Evolutionary conservation across 92 coral and sea anemone genomes (phyloP), one percentile per base, ranked within the genome.

Genomic region (Porites divaricata): DNA sequence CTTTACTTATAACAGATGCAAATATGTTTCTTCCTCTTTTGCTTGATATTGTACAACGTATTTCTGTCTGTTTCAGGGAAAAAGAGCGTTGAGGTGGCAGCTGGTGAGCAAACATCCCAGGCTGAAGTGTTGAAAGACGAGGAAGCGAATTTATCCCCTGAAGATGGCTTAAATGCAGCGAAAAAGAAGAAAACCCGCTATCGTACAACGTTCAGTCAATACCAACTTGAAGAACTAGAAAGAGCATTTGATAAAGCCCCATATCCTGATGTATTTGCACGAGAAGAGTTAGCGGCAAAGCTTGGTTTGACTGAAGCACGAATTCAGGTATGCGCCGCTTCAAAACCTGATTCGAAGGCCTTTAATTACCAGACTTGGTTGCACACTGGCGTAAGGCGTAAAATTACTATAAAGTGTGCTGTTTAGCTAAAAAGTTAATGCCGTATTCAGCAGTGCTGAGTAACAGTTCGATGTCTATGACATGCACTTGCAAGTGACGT

Each of bases 211-310:
- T 97, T 97, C 70, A 95, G 98, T 57, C 98, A 95, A 63, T 97
- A 88, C 84, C 99, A 97, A 84, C 92, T 97, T 1, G 99, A 97
- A 61, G 99, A 97, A 35, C 95, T 97, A 8, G 99, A 97, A 63
- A 85, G 98, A 77, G 98, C 99, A 2, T 97, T 97, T 41, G 99
- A 97, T 28, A 97, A 97, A 85, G 99, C 99, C n/a, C 99, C 99
- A 4, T 97, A 97, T 82, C 99, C 99, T 9, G 99, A 97, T 52
- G 99, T 97, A 61, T 97, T 97, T 75, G 99, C 99, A 1, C 84
- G 99, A 6, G 99, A 97, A 79, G 99, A 97, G 66, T 86, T 97
- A 13, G 99, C 99, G 0, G 85, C 98, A 1, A 97, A 95, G 86
- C 96, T 97, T 50, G 94, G 98, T 9, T 88, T 97, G 48, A 97